Base-by-base conservation (phyloP, 2,797 vertebrate genomes). In the Chaetodon trifasciatus region DNA sequence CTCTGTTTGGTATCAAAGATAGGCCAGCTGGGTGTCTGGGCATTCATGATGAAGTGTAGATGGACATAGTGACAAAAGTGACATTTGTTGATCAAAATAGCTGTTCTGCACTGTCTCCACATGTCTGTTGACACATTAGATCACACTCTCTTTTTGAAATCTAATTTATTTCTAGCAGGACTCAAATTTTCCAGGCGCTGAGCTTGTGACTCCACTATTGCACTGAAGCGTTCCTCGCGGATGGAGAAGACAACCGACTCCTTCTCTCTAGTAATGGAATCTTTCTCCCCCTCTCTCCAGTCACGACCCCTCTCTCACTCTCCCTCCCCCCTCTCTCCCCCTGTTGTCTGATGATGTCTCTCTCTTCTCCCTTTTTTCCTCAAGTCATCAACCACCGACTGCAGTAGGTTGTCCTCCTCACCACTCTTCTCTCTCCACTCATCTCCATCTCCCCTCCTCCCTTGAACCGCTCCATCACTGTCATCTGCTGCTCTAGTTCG, bases 391-490 rank as follows among this genome's bases (percentile, higher is more conserved):
- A 87, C 86, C 78, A 86, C 87, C n/a, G 66, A 86, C 70, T 78
- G 82, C 89, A 89, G 88, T 86, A 87, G 88, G 82, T 89, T 89
- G 88, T 88, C 77, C 80, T 85, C 78, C 78, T 90, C 84, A 61
- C 84, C 74, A 66, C 75, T 88, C 81, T 83, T 67, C 86, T 80
- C 84, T 83, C 73, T 52, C 75, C 80, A 69, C 89, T 87, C 89
- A 86, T 90, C 79, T 90, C 74, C 79, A 79, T 80, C 79, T 73
- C 80, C 74, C 81, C 64, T 74, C 78, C 84, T 90, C 76, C 80
- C 62, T 79, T 80, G 84, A 91, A 93, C 81, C 88, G 79, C 89
- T 94, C 92, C 91, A 93, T 94, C 95, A 94, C 89, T 94, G 94
- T 90, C 91, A 88, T 79, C 78, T 78, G 74, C 70, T 15, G 74